Conservation (phyloP, 1,140 invertebrate species). For the Drosophila asahinai region DNA sequence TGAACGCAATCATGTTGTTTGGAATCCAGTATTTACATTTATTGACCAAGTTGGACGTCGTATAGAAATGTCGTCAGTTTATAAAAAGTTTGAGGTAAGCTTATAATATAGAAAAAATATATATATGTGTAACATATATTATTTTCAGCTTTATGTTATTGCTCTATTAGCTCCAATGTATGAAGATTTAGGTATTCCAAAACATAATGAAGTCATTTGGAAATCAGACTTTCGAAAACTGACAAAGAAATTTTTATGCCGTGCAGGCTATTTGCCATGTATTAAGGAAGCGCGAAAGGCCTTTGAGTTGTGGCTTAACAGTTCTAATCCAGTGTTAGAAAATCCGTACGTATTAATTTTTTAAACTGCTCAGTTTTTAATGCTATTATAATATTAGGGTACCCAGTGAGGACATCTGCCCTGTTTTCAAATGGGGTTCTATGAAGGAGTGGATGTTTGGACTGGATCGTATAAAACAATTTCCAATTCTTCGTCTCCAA, state of each 20-base stretch:
- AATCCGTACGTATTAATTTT: constrained; percentile 88
- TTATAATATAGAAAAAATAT: background rate
- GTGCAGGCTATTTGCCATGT: constrained; percentile 90
- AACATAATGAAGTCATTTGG: constrained; percentile 87
- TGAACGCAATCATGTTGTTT: constrained; percentile 90
- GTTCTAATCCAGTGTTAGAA: constrained; percentile 89
- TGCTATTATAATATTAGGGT: constrained; percentile 86
- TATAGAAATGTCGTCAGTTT: constrained; percentile 88
- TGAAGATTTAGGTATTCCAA: constrained; percentile 87
- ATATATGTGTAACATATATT: background rate
- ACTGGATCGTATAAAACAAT: constrained; percentile 90
- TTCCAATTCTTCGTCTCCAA: constrained; percentile 88
- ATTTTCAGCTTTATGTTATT: constrained; percentile 88
- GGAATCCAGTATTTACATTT: constrained; percentile 92
- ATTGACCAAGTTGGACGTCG: constrained; percentile 91
- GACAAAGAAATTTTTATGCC: constrained; percentile 89
- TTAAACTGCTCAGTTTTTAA: background rate
- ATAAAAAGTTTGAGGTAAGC: constrained; percentile 89
- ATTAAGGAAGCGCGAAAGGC: constrained; percentile 88
- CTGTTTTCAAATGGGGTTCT: constrained; percentile 91
- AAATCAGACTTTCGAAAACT: constrained; percentile 87
- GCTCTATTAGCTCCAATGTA: constrained; percentile 89
- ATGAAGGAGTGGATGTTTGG: constrained; percentile 92
- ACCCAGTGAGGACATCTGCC: constrained; percentile 90
- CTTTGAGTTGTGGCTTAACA: constrained; percentile 89